Evolutionary conservation across 1,140 invertebrate genomes (phyloP).

Genomic region (Lepidurus arcticus): DNA sequence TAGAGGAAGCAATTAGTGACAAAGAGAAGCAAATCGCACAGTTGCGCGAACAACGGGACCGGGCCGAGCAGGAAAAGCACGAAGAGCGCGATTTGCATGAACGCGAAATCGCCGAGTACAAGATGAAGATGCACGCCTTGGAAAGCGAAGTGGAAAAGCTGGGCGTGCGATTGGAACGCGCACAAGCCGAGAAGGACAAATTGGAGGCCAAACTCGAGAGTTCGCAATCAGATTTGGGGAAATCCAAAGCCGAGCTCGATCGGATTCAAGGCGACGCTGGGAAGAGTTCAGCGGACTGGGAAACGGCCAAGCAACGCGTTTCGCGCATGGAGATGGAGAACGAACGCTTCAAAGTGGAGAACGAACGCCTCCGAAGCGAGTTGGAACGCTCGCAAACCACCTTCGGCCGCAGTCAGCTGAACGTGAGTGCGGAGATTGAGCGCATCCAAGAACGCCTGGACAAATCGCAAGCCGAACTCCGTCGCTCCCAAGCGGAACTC

Average conservation of each 20-base stretch:
- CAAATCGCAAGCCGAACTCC: slow-evolving; percentile 71
- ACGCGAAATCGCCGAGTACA: slow-evolving; percentile 88
- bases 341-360: slow-evolving; percentile 55
- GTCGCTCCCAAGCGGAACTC: slow-evolving; percentile 64
- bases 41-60: slow-evolving; percentile 82
- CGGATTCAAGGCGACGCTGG: slow-evolving; percentile 83
- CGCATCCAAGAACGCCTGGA: slow-evolving; percentile 80
- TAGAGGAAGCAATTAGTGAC: slow-evolving; percentile 92
- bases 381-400: slow-evolving; percentile 73
- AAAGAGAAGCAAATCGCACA: slow-evolving; percentile 95
- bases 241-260: slow-evolving; percentile 86
- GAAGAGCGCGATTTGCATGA: slow-evolving; percentile 92
- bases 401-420: slow-evolving; percentile 67
- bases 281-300: slow-evolving; percentile 79
- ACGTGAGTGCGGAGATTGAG: slow-evolving; percentile 65
- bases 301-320: slow-evolving; percentile 76
- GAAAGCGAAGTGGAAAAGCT: slow-evolving; percentile 79
- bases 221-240: slow-evolving; percentile 85
- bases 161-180: slow-evolving; percentile 74
- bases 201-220: slow-evolving; percentile 84
- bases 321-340: slow-evolving; percentile 82
- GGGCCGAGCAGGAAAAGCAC: slow-evolving; percentile 92
- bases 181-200: slow-evolving; percentile 80
- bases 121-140: slow-evolving; percentile 67
- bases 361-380: slow-evolving; percentile 63